Percentiles rank a stretch among this genome's conserved stretches.
Conservation (phyloP, 2,113 vertebrate genomes). For the Lepus timidus region DNA sequence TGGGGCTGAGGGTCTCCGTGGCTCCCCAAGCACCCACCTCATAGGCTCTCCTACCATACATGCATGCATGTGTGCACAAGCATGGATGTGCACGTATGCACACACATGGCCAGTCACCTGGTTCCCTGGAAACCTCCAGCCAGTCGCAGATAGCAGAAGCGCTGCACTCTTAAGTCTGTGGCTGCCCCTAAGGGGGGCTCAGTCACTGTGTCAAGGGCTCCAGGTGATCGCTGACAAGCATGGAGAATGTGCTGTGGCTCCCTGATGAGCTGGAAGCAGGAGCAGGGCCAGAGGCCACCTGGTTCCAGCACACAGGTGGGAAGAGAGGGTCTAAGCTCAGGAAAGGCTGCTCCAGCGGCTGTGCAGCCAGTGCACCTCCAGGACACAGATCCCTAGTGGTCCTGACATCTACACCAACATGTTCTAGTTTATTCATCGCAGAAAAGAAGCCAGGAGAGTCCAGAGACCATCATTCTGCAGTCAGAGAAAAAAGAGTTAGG, state of each 20-base stretch:
- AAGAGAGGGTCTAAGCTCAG: background rate
- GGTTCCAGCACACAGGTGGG: background rate
- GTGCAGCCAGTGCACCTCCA: background rate
- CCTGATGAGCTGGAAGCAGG: background rate
- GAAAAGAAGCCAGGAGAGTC: background rate
- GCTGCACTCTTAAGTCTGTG: background rate
- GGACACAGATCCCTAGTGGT: background rate
- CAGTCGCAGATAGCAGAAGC: background rate
- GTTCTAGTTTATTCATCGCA: background rate
- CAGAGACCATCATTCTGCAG: background rate
- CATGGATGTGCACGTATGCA: background rate
- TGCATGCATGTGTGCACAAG: too few relatives aligned
- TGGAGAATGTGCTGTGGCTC: background rate
- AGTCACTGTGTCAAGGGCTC: background rate
- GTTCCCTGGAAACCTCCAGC: background rate
- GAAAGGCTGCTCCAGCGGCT: background rate
- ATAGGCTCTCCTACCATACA: background rate
- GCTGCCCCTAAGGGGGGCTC: background rate
- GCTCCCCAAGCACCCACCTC: background rate
- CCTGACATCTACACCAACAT: background rate
- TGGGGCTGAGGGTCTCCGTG: background rate
- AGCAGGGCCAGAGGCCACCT: background rate
- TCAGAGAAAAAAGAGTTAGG: constrained; percentile 22
- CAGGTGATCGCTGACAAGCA: background rate
- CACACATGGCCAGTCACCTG: background rate